phyloP scores from a whole-genome alignment of 2,113 vertebrate genomes.

The Choloepus hoffmanni region DNA sequence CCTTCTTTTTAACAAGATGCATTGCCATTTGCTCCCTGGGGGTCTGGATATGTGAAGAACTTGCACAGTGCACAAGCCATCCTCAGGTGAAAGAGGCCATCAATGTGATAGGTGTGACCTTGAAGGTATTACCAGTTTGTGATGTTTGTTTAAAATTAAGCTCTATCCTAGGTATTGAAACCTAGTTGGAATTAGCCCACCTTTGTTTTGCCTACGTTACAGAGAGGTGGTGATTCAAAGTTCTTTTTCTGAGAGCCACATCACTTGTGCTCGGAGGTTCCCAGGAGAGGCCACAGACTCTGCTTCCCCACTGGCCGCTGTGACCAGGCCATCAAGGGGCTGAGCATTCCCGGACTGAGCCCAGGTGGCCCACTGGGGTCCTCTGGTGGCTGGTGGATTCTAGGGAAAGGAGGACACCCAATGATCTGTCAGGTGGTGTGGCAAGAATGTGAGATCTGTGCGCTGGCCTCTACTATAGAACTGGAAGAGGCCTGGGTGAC shows the following conservation, averaged over 20 bases:
- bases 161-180: not conserved
- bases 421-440: not conserved
- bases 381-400: not conserved
- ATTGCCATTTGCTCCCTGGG: slow-evolving; percentile 96
- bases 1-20: slow-evolving; percentile 87
- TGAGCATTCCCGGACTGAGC: not conserved
- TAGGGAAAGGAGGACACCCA: not conserved
- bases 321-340: no score
- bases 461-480: not conserved
- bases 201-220: not conserved
- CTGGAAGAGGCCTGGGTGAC: not conserved
- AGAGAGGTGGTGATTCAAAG: not conserved
- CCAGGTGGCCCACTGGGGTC: not conserved
- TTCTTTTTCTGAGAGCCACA: not conserved
- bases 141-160: not conserved
- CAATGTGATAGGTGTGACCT: slow-evolving; percentile 96
- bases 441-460: not conserved
- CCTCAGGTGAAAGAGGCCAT: slow-evolving; percentile 95
- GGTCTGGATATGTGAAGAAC: slow-evolving; percentile 97
- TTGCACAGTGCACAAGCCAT: slow-evolving; percentile 91
- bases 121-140: slow-evolving; percentile 91
- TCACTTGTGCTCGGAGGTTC: not conserved
- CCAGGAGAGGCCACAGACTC: not conserved
- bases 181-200: not conserved
- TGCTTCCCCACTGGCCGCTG: not conserved